Percentiles rank a stretch among this genome's conserved stretches.
Evolutionary conservation across 2,113 vertebrate genomes (phyloP).

Genomic region (Hippocampus zosterae): DNA sequence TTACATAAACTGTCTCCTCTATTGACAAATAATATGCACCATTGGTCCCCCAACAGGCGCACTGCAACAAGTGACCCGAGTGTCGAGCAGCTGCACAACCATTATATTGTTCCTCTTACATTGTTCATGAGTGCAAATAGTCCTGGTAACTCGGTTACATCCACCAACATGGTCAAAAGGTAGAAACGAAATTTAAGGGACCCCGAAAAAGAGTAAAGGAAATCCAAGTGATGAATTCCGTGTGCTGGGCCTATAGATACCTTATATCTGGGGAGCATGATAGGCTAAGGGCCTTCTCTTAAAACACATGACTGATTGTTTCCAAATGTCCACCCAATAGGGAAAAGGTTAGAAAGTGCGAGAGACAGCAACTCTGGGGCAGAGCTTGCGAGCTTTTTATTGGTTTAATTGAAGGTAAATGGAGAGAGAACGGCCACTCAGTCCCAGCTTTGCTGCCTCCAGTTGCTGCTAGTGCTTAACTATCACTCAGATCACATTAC

Average conservation of each 20-base stretch:
- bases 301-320: constrained; percentile 92
- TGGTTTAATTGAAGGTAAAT: constrained; percentile 68
- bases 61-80: neutral
- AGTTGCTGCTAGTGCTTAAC: constrained; percentile 74
- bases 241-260: constrained; percentile 86
- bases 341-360: constrained; percentile 58
- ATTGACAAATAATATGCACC: neutral
- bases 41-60: neutral
- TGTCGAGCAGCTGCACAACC: neutral
- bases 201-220: constrained; percentile 79
- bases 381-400: constrained; percentile 68
- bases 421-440: constrained; percentile 60
- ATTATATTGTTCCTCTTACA: neutral
- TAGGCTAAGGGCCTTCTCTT: constrained; percentile 69
- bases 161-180: constrained; percentile 27
- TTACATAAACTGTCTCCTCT: neutral
- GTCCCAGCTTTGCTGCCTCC: constrained; percentile 62
- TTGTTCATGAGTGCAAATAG: neutral
- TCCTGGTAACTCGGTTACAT: neutral
- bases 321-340: constrained; percentile 84
- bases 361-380: constrained; percentile 39
- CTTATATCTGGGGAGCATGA: constrained; percentile 81
- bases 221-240: constrained; percentile 94
- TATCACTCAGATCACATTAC: constrained; percentile 69
- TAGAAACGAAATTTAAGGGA: constrained; percentile 73